Percentiles rank a stretch among this genome's conserved stretches.
Evolutionary conservation across 1,140 invertebrate species (phyloP).

Genomic region (Nilaparvata lugens): DNA sequence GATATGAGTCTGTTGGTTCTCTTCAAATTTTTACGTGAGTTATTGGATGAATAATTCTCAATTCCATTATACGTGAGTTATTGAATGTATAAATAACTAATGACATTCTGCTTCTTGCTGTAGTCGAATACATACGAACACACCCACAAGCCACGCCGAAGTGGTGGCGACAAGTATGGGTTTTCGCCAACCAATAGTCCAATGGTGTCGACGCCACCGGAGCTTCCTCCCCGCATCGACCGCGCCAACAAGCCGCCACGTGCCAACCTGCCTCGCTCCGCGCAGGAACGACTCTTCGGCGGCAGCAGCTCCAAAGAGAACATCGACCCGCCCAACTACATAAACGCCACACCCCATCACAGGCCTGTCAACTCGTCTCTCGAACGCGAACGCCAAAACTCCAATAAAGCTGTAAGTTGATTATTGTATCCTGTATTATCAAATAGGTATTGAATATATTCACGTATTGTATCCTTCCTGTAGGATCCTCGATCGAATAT

Average conservation of each 20-base stretch:
- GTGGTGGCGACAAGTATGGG: slow-evolving; percentile 40
- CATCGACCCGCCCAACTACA: slow-evolving; percentile 43
- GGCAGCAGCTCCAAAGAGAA: slow-evolving; percentile 29
- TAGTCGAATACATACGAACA: slow-evolving; percentile 26
- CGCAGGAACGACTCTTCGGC: slow-evolving; percentile 52
- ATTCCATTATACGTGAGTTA: no score
- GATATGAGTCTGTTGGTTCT: no score
- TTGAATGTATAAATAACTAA: no score
- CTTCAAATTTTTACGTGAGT: no score
- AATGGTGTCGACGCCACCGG: slow-evolving; percentile 43
- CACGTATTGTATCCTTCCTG: no score
- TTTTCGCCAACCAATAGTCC: slow-evolving; percentile 37
- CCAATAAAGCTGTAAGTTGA: slow-evolving; percentile 47
- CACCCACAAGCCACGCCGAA: slow-evolving; percentile 23
- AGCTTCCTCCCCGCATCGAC: slow-evolving; percentile 75
- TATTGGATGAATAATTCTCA: no score
- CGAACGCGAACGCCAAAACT: slow-evolving; percentile 43
- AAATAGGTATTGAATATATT: no score
- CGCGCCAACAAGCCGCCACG: slow-evolving; percentile 59
- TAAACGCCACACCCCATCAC: slow-evolving; percentile 42
- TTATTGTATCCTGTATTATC: no score
- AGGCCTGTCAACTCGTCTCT: slow-evolving; percentile 42
- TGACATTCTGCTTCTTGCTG: slow-evolving; percentile 13
- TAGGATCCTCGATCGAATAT: no score
- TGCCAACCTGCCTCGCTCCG: slow-evolving; percentile 28